A percentile compares a stretch with the other conserved stretches of the same genome.
These are phyloP conservation scores for Neelides sp. DNA, from an alignment of 1,140 invertebrate genomes.

Conservation along the genomic window DNA sequence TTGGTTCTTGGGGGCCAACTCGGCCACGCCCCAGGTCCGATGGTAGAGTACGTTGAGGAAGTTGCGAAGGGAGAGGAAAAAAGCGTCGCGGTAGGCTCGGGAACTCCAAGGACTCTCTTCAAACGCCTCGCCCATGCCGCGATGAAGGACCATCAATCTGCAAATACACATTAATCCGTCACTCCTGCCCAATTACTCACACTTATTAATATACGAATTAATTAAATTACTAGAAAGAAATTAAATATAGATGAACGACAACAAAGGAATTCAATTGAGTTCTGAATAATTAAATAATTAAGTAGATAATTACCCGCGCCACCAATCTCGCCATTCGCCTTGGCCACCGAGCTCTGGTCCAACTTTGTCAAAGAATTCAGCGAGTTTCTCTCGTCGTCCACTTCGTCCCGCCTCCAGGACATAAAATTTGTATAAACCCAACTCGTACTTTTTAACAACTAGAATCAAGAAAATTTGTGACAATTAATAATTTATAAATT, in stretches of 20 bases:
- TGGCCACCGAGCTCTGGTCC: slow-evolving; percentile 20
- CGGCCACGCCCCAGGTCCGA: slow-evolving; percentile 27
- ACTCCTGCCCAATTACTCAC: too few relatives aligned
- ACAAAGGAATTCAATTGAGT: too few relatives aligned
- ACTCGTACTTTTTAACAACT: slow-evolving; percentile 31
- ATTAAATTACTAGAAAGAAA: too few relatives aligned
- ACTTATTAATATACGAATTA: too few relatives aligned
- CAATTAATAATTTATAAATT: not conserved
- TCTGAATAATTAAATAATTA: too few relatives aligned
- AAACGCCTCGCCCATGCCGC: too few relatives aligned
- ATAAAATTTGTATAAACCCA: slow-evolving; percentile 31
- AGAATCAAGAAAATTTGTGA: not conserved
- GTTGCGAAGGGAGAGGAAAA: slow-evolving; percentile 29
- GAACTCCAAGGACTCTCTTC: too few relatives aligned
- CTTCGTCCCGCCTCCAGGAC: slow-evolving; percentile 26
- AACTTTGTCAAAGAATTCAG: slow-evolving; percentile 31
- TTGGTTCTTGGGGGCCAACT: slow-evolving; percentile 30
- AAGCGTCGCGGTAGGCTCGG: slow-evolving; percentile 28
- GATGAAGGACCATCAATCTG: too few relatives aligned
- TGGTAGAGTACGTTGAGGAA: slow-evolving; percentile 31
- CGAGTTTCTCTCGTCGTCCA: slow-evolving; percentile 25
- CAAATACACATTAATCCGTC: too few relatives aligned
- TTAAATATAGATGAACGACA: too few relatives aligned
- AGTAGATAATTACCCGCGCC: slow-evolving; percentile 23
- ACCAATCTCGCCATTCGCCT: slow-evolving; percentile 31